A percentile compares a stretch with the other conserved stretches of the same genome.
Conservation (phyloP, 2,797 vertebrate species). For the Prunella strophiata region DNA sequence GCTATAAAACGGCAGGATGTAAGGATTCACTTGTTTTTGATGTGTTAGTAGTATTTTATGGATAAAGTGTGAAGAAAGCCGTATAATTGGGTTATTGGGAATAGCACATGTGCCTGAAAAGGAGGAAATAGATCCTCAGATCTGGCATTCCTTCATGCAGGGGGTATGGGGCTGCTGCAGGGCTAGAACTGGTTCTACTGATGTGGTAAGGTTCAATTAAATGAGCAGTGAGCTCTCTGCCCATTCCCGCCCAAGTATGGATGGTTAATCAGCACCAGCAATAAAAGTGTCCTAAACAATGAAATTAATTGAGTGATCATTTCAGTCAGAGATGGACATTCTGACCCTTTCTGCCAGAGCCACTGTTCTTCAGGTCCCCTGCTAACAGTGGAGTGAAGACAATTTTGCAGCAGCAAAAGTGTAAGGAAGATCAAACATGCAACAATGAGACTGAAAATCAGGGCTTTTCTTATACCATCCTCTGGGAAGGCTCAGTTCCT, state of each 20-base stretch:
- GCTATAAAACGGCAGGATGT: conserved; percentile 48
- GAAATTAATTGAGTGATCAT: background rate
- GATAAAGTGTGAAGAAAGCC: conserved; percentile 67
- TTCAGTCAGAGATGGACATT: background rate
- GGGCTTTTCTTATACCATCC: background rate
- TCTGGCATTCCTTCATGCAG: conserved; percentile 36
- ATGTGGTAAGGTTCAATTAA: conserved; percentile 10
- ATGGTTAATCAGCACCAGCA: background rate
- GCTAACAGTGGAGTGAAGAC: background rate
- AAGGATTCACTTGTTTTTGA: conserved; percentile 63
- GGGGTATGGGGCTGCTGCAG: background rate
- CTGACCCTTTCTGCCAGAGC: background rate
- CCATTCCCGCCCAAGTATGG: background rate
- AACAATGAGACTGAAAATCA: background rate
- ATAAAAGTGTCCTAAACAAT: background rate
- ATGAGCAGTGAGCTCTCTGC: background rate
- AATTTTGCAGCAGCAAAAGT: background rate
- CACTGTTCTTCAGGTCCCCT: background rate
- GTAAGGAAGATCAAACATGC: background rate
- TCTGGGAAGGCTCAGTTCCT: background rate
- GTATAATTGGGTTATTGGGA: conserved; percentile 67
- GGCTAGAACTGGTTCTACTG: background rate
- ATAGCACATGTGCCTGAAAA: conserved; percentile 50
- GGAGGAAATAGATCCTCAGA: conserved; percentile 49
- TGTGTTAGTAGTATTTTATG: conserved; percentile 65